Evolutionary conservation across 2,113 vertebrate genomes (phyloP), one percentile per base, ranked within the genome.

Genomic region (Nipponia nippon): DNA sequence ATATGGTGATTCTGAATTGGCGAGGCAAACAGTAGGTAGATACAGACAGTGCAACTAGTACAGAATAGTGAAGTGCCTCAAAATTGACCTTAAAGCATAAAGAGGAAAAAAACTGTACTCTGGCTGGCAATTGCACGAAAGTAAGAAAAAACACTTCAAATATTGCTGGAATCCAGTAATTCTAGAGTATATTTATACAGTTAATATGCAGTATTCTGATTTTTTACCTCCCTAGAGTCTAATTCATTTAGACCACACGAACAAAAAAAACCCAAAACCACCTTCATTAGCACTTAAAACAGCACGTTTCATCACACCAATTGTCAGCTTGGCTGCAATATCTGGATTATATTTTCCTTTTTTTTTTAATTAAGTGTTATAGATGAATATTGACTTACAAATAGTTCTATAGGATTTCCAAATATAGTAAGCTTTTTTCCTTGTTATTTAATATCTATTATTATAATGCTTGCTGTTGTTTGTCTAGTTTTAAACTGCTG

Each of bases 131-230:
- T 62, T 75, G 55, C 70, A 94, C 46, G n/a, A 58, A 96, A 96
- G 91, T 79, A 61, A 76, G 58, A 77, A 70, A 86, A 88, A 78
- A 2, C 10, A 76, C 61, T 50, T 82, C 58, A 72, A 83, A 70
- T 71, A 87, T 75, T 89, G 46, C 77, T 93, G 55, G 52, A 91
- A 87, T 87, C 46, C 80, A 53, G 83, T 91, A 81, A 89, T 92
- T 97, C 58, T 81, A 8, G 38, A 92, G 50, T 88, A 93, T 93
- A 75, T 94, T 95, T 94, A 87, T 96, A 93, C 44, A 94, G 65
- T 94, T 96, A 94, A 93, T 94, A 92, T 87, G 56, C 59, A 80
- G 73, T 90, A 94, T 96, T 95, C 78, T 96, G 80, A 63, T 52
- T 44, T 80, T 90, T 76, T 88, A 61, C 72, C 50, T 91, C 76